These are phyloP conservation scores for Mesaphorura yosii DNA, from an alignment of 1,140 invertebrate genomes.

Conservation along the genomic window DNA sequence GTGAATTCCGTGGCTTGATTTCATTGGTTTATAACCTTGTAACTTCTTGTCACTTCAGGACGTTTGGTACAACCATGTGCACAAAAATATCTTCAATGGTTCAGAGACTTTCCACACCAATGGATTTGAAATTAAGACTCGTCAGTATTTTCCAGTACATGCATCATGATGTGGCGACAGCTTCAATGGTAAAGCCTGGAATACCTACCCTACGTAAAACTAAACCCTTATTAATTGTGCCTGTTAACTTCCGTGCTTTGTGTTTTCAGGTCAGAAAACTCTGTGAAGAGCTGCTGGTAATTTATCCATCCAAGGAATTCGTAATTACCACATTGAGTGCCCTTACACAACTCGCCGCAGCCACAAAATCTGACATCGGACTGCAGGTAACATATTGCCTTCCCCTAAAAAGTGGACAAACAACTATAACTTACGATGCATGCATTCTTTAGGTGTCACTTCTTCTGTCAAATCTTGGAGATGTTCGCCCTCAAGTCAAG, in stretches of 20 bases:
- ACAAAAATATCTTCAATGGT: slow-evolving; percentile 93
- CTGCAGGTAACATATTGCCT: slow-evolving; percentile 53
- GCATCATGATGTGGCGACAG: slow-evolving; percentile 78
- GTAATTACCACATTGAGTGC: slow-evolving; percentile 74
- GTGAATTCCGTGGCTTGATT: background rate
- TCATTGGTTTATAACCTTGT: background rate
- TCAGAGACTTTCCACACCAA: slow-evolving; percentile 75
- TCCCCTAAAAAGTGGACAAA: background rate
- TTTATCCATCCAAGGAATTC: slow-evolving; percentile 79
- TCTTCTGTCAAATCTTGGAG: slow-evolving; percentile 46
- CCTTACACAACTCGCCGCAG: slow-evolving; percentile 70
- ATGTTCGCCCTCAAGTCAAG: slow-evolving; percentile 59
- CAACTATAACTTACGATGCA: background rate
- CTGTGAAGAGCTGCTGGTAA: slow-evolving; percentile 67
- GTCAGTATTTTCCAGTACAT: slow-evolving; percentile 86
- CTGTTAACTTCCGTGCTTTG: slow-evolving; percentile 16
- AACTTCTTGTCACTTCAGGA: slow-evolving; percentile 41
- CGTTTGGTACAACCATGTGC: slow-evolving; percentile 92
- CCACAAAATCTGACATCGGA: slow-evolving; percentile 80
- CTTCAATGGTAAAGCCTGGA: slow-evolving; percentile 56
- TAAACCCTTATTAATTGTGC: background rate
- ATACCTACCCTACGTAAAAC: too few relatives aligned
- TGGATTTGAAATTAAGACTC: slow-evolving; percentile 78
- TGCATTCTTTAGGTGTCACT: slow-evolving; percentile 42
- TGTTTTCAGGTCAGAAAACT: slow-evolving; percentile 50